phyloP scores from a whole-genome alignment of 2,113 vertebrate species.

The Thalassoma bifasciatum region DNA sequence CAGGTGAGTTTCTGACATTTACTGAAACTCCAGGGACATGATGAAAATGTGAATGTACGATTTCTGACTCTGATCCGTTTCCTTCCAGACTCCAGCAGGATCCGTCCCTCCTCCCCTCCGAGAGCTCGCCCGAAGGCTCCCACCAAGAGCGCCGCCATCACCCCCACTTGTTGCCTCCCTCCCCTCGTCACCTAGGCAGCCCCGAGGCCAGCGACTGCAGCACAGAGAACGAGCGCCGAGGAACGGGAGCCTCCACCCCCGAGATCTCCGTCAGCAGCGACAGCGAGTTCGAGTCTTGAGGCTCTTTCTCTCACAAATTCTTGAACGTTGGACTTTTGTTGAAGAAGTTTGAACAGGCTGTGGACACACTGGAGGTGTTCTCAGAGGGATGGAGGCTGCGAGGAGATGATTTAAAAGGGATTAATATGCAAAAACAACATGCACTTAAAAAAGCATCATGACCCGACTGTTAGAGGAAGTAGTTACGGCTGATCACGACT shows the following conservation, averaged over 20 bases:
- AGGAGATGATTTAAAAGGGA: conserved; percentile 22
- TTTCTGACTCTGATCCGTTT: conserved; percentile 11
- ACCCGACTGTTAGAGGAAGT: conserved; percentile 33
- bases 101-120: conserved; percentile 68
- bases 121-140: conserved; percentile 71
- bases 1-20: conserved; percentile 80
- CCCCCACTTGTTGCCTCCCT: conserved; percentile 62
- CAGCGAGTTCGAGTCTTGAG: conserved; percentile 85
- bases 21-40: no score
- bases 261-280: conserved; percentile 86
- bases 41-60: no score
- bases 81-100: conserved; percentile 81
- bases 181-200: conserved; percentile 73
- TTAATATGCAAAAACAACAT: conserved; percentile 41
- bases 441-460: conserved; percentile 75
- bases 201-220: conserved; percentile 82
- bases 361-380: conserved; percentile 11
- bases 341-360: conserved; percentile 36
- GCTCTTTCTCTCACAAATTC: neutral
- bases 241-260: conserved; percentile 73
- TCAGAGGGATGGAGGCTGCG: conserved; percentile 3
- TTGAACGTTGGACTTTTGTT: neutral
- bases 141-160: conserved; percentile 69
- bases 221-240: conserved; percentile 69
- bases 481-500: conserved; percentile 35